Conservation (phyloP, 2,113 vertebrate species). For the Maccullochella peelii region DNA sequence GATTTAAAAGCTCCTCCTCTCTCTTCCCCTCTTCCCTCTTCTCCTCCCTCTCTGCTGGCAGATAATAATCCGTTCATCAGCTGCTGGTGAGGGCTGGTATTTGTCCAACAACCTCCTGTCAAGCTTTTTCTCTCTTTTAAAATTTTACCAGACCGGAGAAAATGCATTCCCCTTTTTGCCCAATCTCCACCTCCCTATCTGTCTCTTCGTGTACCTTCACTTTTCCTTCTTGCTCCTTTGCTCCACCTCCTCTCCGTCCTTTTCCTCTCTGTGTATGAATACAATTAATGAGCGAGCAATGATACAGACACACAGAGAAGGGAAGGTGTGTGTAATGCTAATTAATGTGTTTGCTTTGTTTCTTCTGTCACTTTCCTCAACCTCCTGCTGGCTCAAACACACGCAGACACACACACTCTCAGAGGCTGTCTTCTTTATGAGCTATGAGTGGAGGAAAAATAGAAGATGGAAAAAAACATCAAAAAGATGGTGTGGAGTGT, state of each 20-base stretch:
- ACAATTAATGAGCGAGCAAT: constrained; percentile 53
- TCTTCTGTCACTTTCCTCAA: constrained; percentile 65
- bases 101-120: constrained; percentile 46
- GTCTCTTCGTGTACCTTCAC: constrained; percentile 42
- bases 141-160: constrained; percentile 36
- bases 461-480: constrained; percentile 48
- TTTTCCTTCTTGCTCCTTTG: constrained; percentile 37
- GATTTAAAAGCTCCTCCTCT: constrained; percentile 54
- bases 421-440: constrained; percentile 43
- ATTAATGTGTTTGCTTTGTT: constrained; percentile 73
- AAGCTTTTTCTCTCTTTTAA: constrained; percentile 27
- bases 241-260: constrained; percentile 3
- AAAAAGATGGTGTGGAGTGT: constrained; percentile 53
- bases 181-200: constrained; percentile 53
- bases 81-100: constrained; percentile 40
- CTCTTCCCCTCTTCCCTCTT: constrained; percentile 22
- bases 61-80: constrained; percentile 60
- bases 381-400: constrained; percentile 50
- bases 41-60: constrained; percentile 31
- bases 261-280: constrained; percentile 39
- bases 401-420: constrained; percentile 25
- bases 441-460: constrained; percentile 36
- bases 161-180: constrained; percentile 54
- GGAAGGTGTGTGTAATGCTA: constrained; percentile 43
- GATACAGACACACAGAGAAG: constrained; percentile 19